Conservation (phyloP, 2,113 vertebrate species). For the Marcusenius ussheri region DNA sequence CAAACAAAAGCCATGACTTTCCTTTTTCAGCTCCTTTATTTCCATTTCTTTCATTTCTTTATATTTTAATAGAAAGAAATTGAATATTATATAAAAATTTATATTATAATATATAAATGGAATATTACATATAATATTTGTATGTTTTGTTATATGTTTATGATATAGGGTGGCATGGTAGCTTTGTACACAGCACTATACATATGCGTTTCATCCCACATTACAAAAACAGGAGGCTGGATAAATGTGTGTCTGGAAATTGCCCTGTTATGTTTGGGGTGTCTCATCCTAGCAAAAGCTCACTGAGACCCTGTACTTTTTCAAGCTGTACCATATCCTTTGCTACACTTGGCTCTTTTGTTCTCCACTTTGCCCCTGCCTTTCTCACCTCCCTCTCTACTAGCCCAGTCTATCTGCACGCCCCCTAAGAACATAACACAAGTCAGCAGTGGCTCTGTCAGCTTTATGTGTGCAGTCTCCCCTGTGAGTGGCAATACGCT, state of each 20-base stretch:
- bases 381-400: background rate
- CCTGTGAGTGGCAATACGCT: background rate
- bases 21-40: background rate
- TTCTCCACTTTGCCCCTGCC: background rate
- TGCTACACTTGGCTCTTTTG: background rate
- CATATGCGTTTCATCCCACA: background rate
- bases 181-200: background rate
- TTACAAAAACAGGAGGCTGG: background rate
- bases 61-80: background rate
- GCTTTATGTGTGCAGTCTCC: slow-evolving; percentile 47
- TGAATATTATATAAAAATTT: background rate
- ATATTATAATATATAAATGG: background rate
- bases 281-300: background rate
- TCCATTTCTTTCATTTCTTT: background rate
- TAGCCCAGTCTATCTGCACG: slow-evolving; percentile 21
- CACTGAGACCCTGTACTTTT: background rate
- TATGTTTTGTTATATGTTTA: background rate
- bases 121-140: background rate
- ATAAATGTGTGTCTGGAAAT: background rate
- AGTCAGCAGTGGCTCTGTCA: slow-evolving; percentile 41
- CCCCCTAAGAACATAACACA: slow-evolving; percentile 35
- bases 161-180: background rate
- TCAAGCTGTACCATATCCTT: background rate
- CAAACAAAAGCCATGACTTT: background rate
- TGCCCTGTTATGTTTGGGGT: background rate